Evolutionary conservation across 2,113 vertebrate genomes (phyloP).

Genomic region (Gymnocephalus cernua): DNA sequence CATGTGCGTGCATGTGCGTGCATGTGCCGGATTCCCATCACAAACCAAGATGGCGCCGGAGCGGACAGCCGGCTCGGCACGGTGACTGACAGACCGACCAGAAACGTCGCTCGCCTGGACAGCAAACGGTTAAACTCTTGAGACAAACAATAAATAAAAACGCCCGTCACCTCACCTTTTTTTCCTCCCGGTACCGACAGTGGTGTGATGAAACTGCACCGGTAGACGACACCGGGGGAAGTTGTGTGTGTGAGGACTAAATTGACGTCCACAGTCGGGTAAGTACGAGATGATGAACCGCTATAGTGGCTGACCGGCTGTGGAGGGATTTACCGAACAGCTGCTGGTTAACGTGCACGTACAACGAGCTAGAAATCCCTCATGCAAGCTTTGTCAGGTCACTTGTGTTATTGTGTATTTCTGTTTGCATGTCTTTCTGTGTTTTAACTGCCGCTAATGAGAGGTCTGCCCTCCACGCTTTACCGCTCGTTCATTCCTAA

Average conservation of each 20-base stretch:
- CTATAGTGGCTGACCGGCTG: slow-evolving; percentile 4
- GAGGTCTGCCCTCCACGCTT: neutral
- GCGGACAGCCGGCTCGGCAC: slow-evolving; percentile 68
- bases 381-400: slow-evolving; percentile 11
- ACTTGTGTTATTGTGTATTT: neutral
- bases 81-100: slow-evolving; percentile 47
- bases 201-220: slow-evolving; percentile 33
- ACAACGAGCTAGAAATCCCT: slow-evolving; percentile 13
- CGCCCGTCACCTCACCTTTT: neutral
- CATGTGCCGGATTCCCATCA: slow-evolving; percentile 62
- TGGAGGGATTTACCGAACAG: slow-evolving; percentile 43
- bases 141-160: neutral
- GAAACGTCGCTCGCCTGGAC: slow-evolving; percentile 21
- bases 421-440: neutral
- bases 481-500: neutral
- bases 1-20: neutral
- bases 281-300: slow-evolving; percentile 62
- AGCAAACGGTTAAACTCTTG: neutral
- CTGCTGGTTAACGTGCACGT: slow-evolving; percentile 12
- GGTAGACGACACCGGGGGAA: slow-evolving; percentile 48
- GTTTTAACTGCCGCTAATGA: neutral
- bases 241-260: slow-evolving; percentile 48
- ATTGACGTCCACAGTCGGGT: slow-evolving; percentile 58
- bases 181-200: neutral
- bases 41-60: slow-evolving; percentile 78